A percentile compares a stretch with the other conserved stretches of the same genome.
Evolutionary conservation across 2,888 invertebrate genomes (phyloP).

Genomic region (Nysson spinosus): DNA sequence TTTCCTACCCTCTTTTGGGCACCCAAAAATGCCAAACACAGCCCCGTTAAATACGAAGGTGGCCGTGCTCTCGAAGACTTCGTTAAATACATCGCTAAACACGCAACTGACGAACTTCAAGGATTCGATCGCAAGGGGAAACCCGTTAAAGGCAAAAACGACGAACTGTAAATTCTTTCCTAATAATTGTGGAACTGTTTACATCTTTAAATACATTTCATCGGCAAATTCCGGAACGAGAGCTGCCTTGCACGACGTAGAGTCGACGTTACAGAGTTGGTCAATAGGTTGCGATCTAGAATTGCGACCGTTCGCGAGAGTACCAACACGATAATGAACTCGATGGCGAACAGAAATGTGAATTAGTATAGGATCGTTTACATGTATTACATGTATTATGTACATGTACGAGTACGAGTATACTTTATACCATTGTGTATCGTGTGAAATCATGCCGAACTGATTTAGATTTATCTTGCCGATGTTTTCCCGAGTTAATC

Average conservation of each 20-base stretch:
- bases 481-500: slow-evolving; percentile 32
- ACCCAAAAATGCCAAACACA: slow-evolving; percentile 88
- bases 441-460: slow-evolving; percentile 36
- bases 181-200: slow-evolving; percentile 24
- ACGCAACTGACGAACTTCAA: slow-evolving; percentile 92
- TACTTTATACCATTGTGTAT: slow-evolving; percentile 42
- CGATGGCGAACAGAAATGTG: slow-evolving; percentile 28
- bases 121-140: slow-evolving; percentile 93
- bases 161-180: slow-evolving; percentile 79
- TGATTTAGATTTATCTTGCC: slow-evolving; percentile 39
- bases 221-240: slow-evolving; percentile 16
- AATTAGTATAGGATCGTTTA: slow-evolving; percentile 43
- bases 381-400: slow-evolving; percentile 41
- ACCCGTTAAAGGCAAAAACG: slow-evolving; percentile 78
- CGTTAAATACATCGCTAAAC: slow-evolving; percentile 94
- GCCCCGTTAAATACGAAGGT: slow-evolving; percentile 93
- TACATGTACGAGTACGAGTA: too few species aligned
- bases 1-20: slow-evolving; percentile 99
- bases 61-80: slow-evolving; percentile 97
- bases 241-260: slow-evolving; percentile 20
- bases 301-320: neutral
- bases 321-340: neutral
- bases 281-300: too few species aligned
- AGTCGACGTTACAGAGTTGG: too few species aligned
- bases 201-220: slow-evolving; percentile 29